A percentile compares a stretch with the other conserved stretches of the same genome.
phyloP scores from a whole-genome alignment of 2,888 invertebrate genomes.

The Metalampra italica region DNA sequence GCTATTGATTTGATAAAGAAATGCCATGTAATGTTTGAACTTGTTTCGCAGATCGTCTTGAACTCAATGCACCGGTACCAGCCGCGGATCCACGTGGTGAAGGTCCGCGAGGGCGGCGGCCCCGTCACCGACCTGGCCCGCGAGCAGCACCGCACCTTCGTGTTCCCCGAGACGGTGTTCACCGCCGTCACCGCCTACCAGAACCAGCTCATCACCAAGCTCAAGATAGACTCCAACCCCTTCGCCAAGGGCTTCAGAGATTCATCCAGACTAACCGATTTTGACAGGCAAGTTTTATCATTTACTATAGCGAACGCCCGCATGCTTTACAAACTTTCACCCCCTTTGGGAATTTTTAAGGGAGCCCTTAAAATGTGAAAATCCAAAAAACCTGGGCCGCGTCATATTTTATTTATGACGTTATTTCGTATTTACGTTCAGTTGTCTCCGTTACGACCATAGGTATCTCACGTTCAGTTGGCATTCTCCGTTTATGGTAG shows the following conservation, averaged over 20 bases:
- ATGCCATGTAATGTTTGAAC: no score
- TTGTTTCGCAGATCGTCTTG: constrained; percentile 90
- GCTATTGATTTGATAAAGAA: no score
- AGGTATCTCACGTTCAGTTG: no score
- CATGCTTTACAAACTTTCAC: no score
- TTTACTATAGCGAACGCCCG: no score
- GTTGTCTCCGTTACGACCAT: no score
- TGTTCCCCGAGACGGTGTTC: constrained; percentile 98
- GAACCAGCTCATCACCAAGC: constrained; percentile 98
- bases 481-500: no score
- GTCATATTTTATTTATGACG: no score
- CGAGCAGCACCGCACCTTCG: constrained; percentile 96
- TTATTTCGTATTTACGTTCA: no score
- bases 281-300: constrained; percentile 83
- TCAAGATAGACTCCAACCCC: constrained; percentile 99
- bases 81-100: constrained; percentile 97
- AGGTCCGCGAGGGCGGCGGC: constrained; percentile 78
- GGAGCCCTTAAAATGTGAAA: no score
- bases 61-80: constrained; percentile 99
- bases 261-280: constrained; percentile 95
- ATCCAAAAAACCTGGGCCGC: no score
- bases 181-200: constrained; percentile 99
- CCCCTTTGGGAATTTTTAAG: no score
- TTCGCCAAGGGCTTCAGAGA: constrained; percentile 99
- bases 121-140: constrained; percentile 92